Evolutionary conservation across 1,140 invertebrate genomes (phyloP), one percentile per base, ranked within the genome.

Genomic region (Tetramorium parvispinum): DNA sequence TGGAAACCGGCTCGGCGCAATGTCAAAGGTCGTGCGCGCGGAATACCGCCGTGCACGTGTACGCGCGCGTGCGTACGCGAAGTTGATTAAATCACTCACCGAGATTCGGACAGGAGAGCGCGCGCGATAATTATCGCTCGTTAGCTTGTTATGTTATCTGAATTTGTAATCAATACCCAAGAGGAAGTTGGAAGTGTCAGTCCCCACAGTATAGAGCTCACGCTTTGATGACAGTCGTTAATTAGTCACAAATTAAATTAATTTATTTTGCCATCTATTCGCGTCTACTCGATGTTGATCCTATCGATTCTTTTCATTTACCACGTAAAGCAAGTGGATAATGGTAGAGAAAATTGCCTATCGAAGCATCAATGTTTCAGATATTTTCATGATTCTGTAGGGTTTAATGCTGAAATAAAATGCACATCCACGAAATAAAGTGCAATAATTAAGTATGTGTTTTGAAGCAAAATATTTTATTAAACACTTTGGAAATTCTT

Each of bases 61-160:
- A 46, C 11, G 40, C 81, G 46, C 24, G 40, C 51, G 61, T 59
- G 63, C 63, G 43, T 85, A 79, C 63, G 83, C 75, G 61, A 85
- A 87, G 78, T 91, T 92, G 91, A 92, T 92, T 92, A 88, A 92
- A 92, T 92, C 88, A 90, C 85, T 89, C 85, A 85, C 73, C 40
- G 85, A 90, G 81, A 91, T 92, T 87, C 75, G 76, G 71, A 55
- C 65, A 68, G 70, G 79, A 85, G 89, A 86, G 82, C 70, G 89
- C 86, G 88, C 66, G 87, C 85, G 90, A 92, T 92, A 92, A 92
- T 92, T 92, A 92, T 92, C 85, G 90, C 90, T 91, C 89, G 92
- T 91, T 92, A 92, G 90, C 85, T 86, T 71, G 86, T 91, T 92
- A 91, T 90, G 88, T 88, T 91, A 92, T 92, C 91, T 91, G 88